Conservation (phyloP, 2,113 vertebrate species). For the Gopherus flavomarginatus region DNA sequence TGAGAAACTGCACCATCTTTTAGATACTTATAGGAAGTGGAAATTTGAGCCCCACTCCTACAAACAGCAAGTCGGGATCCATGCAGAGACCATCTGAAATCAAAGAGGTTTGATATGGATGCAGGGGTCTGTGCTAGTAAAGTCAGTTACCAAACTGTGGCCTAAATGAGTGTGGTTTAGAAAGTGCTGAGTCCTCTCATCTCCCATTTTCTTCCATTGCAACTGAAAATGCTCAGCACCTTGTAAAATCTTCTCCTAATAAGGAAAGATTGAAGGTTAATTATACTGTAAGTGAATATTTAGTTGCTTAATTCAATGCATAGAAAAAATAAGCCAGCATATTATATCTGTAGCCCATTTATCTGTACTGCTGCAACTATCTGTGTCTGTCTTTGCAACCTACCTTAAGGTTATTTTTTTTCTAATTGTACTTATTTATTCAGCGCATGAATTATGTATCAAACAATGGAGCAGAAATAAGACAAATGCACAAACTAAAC, state of each 20-base stretch:
- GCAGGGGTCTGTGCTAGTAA: accelerated
- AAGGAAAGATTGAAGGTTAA: accelerated
- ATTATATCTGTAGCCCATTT: neutral
- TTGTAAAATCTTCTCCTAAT: neutral
- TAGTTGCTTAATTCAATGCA: neutral
- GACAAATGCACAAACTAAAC: neutral
- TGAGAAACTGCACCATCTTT: neutral
- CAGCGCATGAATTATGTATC: neutral
- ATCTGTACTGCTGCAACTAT: neutral
- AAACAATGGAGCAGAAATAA: neutral
- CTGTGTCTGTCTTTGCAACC: neutral
- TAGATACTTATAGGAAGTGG: neutral
- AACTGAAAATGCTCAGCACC: neutral
- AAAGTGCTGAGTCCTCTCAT: accelerated
- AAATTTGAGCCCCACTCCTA: neutral
- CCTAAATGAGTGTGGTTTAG: neutral
- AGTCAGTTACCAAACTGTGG: neutral
- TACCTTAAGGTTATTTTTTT: neutral
- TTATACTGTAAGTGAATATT: neutral
- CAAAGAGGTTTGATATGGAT: neutral
- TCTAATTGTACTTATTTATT: neutral
- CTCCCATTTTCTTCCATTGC: neutral
- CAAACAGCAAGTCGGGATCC: neutral
- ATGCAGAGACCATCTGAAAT: neutral
- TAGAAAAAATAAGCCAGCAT: neutral